Evolutionary conservation across 2,797 vertebrate species (phyloP).

Genomic region (Furcifer pardalis): DNA sequence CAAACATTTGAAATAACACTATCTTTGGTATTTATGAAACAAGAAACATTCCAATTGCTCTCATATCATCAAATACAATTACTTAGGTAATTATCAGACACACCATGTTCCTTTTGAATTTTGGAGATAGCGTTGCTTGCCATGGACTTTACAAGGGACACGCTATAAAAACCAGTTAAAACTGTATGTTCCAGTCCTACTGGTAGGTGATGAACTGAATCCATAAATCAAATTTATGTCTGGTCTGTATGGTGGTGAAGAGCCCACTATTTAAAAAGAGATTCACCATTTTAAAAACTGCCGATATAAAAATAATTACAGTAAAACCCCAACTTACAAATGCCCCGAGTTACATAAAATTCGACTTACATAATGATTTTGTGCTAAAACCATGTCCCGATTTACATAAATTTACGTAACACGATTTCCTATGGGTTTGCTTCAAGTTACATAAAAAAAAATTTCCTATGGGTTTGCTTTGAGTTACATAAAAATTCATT

Average conservation of each 20-base stretch:
- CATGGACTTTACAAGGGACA: slow-evolving; percentile 19
- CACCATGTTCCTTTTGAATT: slow-evolving; percentile 46
- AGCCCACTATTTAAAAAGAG: slow-evolving; percentile 18
- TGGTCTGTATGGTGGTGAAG: neutral
- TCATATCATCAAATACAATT: slow-evolving; percentile 45
- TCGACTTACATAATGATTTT: no score
- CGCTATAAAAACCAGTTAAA: slow-evolving; percentile 31
- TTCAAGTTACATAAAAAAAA: no score
- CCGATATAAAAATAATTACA: neutral
- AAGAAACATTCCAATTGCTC: slow-evolving; percentile 53
- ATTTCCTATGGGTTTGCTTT: no score
- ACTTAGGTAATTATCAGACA: slow-evolving; percentile 45
- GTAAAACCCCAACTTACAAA: no score
- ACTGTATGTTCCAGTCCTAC: slow-evolving; percentile 39
- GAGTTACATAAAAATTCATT: no score
- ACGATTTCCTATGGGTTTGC: no score
- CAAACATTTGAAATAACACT: slow-evolving; percentile 1
- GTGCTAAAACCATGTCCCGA: no score
- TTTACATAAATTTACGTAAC: no score
- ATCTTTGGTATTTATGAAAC: slow-evolving; percentile 39
- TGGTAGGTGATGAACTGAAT: slow-evolving; percentile 25
- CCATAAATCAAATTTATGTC: neutral
- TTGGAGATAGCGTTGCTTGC: slow-evolving; percentile 41
- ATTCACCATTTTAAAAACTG: neutral
- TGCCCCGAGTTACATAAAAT: no score